phyloP scores from a whole-genome alignment of 2,888 invertebrate species.

The Apoda limacodes region DNA sequence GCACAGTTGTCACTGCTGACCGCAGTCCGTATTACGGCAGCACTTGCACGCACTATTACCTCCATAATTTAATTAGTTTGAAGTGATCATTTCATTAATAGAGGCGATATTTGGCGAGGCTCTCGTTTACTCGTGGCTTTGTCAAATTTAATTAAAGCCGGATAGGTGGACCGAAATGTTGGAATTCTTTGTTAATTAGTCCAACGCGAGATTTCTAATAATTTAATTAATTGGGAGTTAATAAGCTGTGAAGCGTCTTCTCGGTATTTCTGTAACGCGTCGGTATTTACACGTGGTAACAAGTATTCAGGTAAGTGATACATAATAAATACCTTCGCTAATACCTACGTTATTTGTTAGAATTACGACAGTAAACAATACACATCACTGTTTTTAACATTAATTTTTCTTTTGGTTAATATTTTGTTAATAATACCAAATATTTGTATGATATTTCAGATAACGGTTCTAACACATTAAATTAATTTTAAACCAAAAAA shows the following conservation, averaged over 20 bases:
- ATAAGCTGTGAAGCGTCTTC: constrained; percentile 46
- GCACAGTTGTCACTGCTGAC: too few species aligned
- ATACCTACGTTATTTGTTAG: too few species aligned
- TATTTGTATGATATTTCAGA: too few species aligned
- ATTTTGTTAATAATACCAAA: too few species aligned
- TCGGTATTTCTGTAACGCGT: constrained; percentile 53
- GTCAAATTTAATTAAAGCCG: constrained; percentile 67
- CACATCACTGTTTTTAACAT: too few species aligned
- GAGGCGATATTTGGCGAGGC: constrained; percentile 62
- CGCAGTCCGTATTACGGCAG: constrained; percentile 44
- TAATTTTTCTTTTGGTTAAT: too few species aligned
- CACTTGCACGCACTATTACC: constrained; percentile 65
- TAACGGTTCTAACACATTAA: too few species aligned
- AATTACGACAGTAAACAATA: too few species aligned
- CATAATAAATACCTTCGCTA: too few species aligned
- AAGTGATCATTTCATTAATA: constrained; percentile 68
- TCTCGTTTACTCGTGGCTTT: constrained; percentile 55
- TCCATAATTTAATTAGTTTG: constrained; percentile 67
- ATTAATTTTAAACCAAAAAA: too few species aligned
- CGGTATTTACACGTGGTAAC: too few species aligned
- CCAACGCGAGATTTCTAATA: constrained; percentile 65
- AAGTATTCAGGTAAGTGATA: too few species aligned
- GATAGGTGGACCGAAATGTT: constrained; percentile 67
- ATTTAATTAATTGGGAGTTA: constrained; percentile 66
- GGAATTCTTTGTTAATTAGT: constrained; percentile 69